phyloP scores from a whole-genome alignment of 2,888 invertebrate species.

The Apodemia mormo region DNA sequence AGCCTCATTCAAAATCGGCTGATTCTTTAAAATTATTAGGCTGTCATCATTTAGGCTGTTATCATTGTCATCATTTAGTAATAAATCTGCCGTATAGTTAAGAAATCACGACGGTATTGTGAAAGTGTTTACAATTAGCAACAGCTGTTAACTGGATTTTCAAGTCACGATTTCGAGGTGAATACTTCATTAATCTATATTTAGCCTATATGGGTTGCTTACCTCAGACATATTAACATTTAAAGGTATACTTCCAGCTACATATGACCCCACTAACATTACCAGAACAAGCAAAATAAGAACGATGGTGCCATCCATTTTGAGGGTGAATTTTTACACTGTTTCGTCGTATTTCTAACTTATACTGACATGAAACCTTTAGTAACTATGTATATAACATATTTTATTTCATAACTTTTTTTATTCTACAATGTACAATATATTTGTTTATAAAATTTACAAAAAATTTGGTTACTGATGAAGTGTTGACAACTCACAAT shows the following conservation, averaged over 20 bases:
- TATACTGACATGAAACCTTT: conserved; percentile 1
- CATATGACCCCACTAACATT: conserved; percentile 97
- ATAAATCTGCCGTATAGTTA: no score
- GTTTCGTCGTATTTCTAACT: not conserved
- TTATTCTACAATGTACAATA: not conserved
- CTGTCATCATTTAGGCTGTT: no score
- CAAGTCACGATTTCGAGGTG: not conserved
- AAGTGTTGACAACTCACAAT: conserved; percentile 18
- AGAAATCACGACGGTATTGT: no score
- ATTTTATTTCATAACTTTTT: conserved; percentile 15
- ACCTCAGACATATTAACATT: conserved; percentile 98
- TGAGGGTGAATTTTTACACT: conserved; percentile 32
- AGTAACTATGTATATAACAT: conserved; percentile 9
- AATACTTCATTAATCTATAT: not conserved
- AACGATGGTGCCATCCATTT: conserved; percentile 92
- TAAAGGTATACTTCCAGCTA: conserved; percentile 96
- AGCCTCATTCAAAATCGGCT: no score
- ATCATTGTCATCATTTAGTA: no score
- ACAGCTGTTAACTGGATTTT: conserved; percentile 21
- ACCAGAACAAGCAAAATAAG: conserved; percentile 92
- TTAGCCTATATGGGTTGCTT: not conserved
- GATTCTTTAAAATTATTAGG: no score
- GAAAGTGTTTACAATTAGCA: not conserved
- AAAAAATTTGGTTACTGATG: conserved; percentile 7
- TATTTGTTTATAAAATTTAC: conserved; percentile 8